Evolutionary conservation across 2,797 vertebrate species (phyloP).

Genomic region (Pseudocheirus occidentalis): DNA sequence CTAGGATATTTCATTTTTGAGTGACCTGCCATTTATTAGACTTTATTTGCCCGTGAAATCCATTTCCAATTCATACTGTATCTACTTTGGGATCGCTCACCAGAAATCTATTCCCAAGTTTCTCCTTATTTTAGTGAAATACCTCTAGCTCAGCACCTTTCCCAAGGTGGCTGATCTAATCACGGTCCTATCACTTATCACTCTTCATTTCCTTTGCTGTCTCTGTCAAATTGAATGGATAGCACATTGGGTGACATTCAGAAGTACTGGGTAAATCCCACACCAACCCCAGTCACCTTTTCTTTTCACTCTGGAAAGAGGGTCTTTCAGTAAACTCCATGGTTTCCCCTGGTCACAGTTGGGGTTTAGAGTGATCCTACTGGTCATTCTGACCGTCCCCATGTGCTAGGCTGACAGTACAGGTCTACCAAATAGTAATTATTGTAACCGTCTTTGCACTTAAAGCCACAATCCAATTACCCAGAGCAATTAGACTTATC

Average conservation of each 20-base stretch:
- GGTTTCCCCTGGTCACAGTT: not conserved
- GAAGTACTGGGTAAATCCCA: constrained; percentile 66
- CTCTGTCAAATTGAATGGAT: constrained; percentile 79
- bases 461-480: not conserved
- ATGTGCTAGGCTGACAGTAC: not conserved
- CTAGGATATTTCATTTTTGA: constrained; percentile 80
- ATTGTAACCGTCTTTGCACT: not conserved
- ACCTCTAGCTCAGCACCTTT: constrained; percentile 88
- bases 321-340: not conserved
- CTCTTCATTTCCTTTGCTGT: constrained; percentile 84
- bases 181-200: constrained; percentile 82
- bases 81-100: constrained; percentile 80
- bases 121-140: constrained; percentile 86
- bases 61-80: constrained; percentile 85
- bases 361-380: not conserved
- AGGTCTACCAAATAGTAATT: not conserved
- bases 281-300: constrained; percentile 45
- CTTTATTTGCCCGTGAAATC: constrained; percentile 85
- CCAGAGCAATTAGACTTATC: constrained; percentile 59
- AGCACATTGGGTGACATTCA: constrained; percentile 82
- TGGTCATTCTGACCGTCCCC: not conserved
- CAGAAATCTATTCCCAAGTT: constrained; percentile 84
- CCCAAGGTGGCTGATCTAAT: constrained; percentile 87
- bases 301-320: constrained; percentile 16
- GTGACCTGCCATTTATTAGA: constrained; percentile 80